A percentile compares a stretch with the other conserved stretches of the same genome.
Conservation (phyloP, 1,140 invertebrate species). For the Teleopsis dalmanni region DNA sequence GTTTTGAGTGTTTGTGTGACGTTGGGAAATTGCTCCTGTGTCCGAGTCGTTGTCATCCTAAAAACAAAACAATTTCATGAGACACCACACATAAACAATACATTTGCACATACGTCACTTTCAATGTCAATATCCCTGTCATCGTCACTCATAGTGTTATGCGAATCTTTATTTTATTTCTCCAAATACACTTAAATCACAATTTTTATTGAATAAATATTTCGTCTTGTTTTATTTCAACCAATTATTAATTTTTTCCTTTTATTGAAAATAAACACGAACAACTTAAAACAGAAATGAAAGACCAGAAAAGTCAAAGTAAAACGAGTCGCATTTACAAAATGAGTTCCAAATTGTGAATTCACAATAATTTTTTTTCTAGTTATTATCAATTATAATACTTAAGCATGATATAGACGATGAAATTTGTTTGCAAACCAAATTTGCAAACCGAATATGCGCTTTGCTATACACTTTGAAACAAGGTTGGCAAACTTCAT, state of each 20-base stretch:
- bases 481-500: too few species aligned
- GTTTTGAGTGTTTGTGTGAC: constrained; percentile 33
- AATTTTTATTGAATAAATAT: not conserved
- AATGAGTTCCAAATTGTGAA: too few species aligned
- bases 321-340: too few species aligned
- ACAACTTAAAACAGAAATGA: too few species aligned
- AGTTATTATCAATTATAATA: too few species aligned
- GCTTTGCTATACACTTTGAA: too few species aligned
- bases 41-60: constrained; percentile 63
- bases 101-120: constrained; percentile 63
- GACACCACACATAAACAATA: not conserved
- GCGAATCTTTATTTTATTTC: not conserved
- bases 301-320: too few species aligned
- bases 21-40: constrained; percentile 37
- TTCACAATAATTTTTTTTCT: too few species aligned
- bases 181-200: not conserved
- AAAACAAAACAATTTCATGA: constrained; percentile 13
- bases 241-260: not conserved
- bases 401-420: too few species aligned
- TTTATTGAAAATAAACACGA: too few species aligned
- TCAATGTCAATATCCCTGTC: constrained; percentile 87
- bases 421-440: too few species aligned
- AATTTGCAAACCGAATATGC: too few species aligned
- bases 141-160: constrained; percentile 69
- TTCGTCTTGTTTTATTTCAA: not conserved